A percentile compares a stretch with the other conserved stretches of the same genome.
These are phyloP conservation scores for Meliscaeva auricollis DNA, from an alignment of 2,888 invertebrate species.

Conservation along the genomic window DNA sequence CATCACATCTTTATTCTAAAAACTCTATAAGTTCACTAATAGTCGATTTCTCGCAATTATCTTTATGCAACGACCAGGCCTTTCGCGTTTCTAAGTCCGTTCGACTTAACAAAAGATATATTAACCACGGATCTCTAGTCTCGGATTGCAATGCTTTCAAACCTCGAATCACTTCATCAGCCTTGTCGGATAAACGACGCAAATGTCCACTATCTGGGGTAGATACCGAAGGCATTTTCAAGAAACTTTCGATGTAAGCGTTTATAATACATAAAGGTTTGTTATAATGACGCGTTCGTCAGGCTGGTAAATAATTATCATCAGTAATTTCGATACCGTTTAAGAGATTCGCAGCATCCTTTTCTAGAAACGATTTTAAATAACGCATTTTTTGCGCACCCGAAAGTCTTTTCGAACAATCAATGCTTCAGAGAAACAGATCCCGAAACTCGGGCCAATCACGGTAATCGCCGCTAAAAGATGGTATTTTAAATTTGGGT, in stretches of 20 bases:
- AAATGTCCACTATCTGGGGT: constrained; percentile 25
- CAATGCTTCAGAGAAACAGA: constrained; percentile 31
- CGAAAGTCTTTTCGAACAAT: background rate
- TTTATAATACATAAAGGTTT: constrained; percentile 23
- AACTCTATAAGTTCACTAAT: background rate
- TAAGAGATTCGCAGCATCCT: constrained; percentile 28
- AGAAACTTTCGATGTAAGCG: constrained; percentile 9
- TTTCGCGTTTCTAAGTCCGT: constrained; percentile 10
- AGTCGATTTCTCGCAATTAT: constrained; percentile 13
- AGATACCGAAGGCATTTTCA: constrained; percentile 8
- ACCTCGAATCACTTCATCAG: constrained; percentile 18
- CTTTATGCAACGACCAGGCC: constrained; percentile 16
- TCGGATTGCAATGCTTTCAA: constrained; percentile 21
- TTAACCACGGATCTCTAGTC: constrained; percentile 4
- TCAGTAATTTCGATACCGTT: constrained; percentile 42
- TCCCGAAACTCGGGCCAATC: constrained; percentile 11
- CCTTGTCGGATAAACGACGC: constrained; percentile 4
- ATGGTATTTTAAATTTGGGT: background rate
- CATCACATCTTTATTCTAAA: constrained; percentile 9
- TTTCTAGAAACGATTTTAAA: constrained; percentile 32
- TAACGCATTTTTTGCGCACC: constrained; percentile 35
- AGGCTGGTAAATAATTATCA: constrained; percentile 11
- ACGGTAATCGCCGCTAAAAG: constrained; percentile 19
- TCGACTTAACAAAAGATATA: background rate
- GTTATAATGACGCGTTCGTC: constrained; percentile 11